phyloP scores from a whole-genome alignment of 1,140 invertebrate genomes.

The Microplitis demolitor region DNA sequence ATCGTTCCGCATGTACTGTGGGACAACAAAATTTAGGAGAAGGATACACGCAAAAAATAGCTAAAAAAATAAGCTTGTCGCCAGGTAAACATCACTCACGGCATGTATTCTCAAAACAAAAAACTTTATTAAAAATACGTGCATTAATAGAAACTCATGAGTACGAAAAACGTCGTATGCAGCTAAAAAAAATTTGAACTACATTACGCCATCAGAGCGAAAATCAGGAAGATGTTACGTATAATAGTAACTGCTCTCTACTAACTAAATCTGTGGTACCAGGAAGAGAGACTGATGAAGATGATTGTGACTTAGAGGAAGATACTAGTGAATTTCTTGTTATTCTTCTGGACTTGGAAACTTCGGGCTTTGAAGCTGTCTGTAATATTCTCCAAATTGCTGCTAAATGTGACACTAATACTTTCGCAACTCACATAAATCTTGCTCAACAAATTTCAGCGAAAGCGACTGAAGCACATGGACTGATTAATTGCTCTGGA shows the following conservation, averaged over 20 bases:
- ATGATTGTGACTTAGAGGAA: not conserved
- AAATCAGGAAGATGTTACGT: not conserved
- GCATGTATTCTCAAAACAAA: not conserved
- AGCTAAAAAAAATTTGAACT: no score
- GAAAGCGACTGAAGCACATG: constrained; percentile 10
- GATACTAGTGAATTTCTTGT: no score
- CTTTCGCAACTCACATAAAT: constrained; percentile 8
- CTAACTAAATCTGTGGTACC: not conserved
- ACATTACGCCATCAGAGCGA: not conserved
- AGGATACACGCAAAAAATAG: not conserved
- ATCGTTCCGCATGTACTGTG: constrained; percentile 13
- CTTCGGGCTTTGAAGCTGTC: no score
- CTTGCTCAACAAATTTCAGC: constrained; percentile 17
- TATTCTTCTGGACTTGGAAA: no score
- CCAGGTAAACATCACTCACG: not conserved
- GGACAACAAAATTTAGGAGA: constrained; percentile 13
- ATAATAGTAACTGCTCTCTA: not conserved
- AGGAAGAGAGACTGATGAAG: not conserved
- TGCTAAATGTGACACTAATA: constrained; percentile 5
- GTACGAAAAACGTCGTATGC: no score
- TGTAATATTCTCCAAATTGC: constrained; percentile 28
- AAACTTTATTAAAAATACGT: not conserved
- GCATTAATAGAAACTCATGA: not conserved
- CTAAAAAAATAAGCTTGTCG: not conserved
- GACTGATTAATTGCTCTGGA: constrained; percentile 18